A percentile compares a stretch with the other conserved stretches of the same genome.
These are phyloP conservation scores for Blastobasis adustella DNA, from an alignment of 2,888 invertebrate genomes.

Conservation along the genomic window DNA sequence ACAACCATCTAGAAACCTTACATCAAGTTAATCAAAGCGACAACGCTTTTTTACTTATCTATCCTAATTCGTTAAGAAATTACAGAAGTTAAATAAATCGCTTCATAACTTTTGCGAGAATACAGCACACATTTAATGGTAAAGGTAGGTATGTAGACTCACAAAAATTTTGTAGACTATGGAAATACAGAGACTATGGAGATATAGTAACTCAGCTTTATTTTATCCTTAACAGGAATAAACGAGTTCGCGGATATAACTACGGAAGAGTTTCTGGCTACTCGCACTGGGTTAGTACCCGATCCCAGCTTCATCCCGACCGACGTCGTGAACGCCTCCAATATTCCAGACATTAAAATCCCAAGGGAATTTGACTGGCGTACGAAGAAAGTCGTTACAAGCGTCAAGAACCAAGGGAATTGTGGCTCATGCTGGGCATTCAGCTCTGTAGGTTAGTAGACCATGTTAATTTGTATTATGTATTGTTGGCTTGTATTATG, in stretches of 20 bases:
- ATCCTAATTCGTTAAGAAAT: no score
- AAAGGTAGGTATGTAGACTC: no score
- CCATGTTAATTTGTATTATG: no score
- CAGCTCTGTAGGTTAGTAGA: not conserved
- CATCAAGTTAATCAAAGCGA: no score
- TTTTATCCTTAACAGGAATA: not conserved
- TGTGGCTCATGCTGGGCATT: conserved; percentile 3
- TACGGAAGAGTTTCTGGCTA: not conserved
- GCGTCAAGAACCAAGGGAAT: not conserved
- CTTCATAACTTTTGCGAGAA: no score
- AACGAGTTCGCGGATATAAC: not conserved
- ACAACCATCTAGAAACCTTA: no score
- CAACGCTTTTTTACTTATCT: no score
- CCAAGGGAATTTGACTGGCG: not conserved
- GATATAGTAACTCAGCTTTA: not conserved
- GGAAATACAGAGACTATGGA: no score
- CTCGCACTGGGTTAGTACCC: not conserved
- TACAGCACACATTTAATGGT: no score
- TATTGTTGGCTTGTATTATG: no score
- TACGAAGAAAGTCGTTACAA: not conserved
- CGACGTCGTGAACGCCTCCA: not conserved
- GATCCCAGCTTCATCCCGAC: not conserved
- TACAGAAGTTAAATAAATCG: no score
- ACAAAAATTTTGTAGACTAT: no score
- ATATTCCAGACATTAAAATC: not conserved